Base-by-base conservation (phyloP, 2,113 vertebrate genomes). In the Pongo pygmaeus region DNA sequence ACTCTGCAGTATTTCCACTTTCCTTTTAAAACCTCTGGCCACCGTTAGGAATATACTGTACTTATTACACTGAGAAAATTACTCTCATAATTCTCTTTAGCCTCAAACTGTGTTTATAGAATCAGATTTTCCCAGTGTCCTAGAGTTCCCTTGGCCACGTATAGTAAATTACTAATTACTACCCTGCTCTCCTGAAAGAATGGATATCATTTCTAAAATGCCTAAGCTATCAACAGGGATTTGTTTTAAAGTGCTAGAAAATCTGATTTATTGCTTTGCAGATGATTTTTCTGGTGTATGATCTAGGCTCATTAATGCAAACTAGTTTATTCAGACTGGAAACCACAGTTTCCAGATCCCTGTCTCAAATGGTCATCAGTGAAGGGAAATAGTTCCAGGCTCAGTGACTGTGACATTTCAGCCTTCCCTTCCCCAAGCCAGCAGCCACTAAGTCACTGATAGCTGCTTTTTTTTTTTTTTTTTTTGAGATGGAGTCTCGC, bases 41-140 rank as follows among this genome's bases (percentile, higher is more conserved):
- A 48, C 50, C 46, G 43, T 72, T 52, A 77, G 72, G 64, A 94
- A 87, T 88, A 78, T 52, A 93, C 46, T 85, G 57, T 61, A 59
- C 64, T 92, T 89, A 78, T 92, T 90, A 89, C 5, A 50, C 30
- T 86, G 90, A 96, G 87, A 88, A 81, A 90, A 81, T 85, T 86
- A 30, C 61, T 84, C 38, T 85, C 88, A 59, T 92, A 74, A 83
- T 69, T 91, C 64, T 89, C 81, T 75, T 86, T 64, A 81, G 52
- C 69, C 8, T 61, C 69, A 57, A 87, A 85, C 46, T 70, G 50
- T 86, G 25, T 77, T 84, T 72, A 81, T 50, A 72, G 84, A 87
- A 64, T 88, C 87, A 27, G 46, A 84, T 92, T 77, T 84, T 64
- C 38, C 88, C 72, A n/a, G 11, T 48, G 16, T 67, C 46, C 52